These are phyloP conservation scores for Cecropterus lyciades DNA, from an alignment of 1,140 invertebrate species.

Conservation along the genomic window DNA sequence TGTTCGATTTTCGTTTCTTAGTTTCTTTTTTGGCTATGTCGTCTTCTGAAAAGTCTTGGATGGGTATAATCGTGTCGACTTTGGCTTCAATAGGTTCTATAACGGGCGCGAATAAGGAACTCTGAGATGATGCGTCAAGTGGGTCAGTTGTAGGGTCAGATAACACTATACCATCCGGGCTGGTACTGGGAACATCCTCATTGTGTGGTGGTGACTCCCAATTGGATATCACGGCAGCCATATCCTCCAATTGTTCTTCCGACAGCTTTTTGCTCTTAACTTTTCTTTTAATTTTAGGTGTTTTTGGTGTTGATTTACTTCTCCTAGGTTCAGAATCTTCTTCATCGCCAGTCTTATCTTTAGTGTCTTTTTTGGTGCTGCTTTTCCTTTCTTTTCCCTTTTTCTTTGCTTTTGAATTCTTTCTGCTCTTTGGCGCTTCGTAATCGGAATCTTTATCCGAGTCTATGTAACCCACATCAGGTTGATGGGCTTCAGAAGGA, in stretches of 20 bases:
- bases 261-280: conserved; percentile 68
- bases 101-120: neutral
- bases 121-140: conserved; percentile 28
- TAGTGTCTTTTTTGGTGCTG: conserved; percentile 55
- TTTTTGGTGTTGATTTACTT: conserved; percentile 38
- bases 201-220: conserved; percentile 73
- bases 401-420: conserved; percentile 53
- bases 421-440: conserved; percentile 60
- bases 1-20: conserved; percentile 62
- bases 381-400: conserved; percentile 65
- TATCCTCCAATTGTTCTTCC: conserved; percentile 57
- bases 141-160: conserved; percentile 39
- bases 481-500: conserved; percentile 75
- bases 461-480: conserved; percentile 78
- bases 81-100: conserved; percentile 13
- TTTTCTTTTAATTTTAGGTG: conserved; percentile 43
- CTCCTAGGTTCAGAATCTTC: conserved; percentile 40
- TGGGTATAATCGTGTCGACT: conserved; percentile 33
- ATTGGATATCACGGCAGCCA: conserved; percentile 66
- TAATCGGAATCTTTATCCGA: conserved; percentile 81
- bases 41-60: conserved; percentile 25
- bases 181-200: conserved; percentile 31
- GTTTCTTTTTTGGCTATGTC: conserved; percentile 51
- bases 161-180: neutral
- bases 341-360: conserved; percentile 50